phyloP scores from a whole-genome alignment of 2,113 vertebrate genomes.

The Oostethus manadensis region DNA sequence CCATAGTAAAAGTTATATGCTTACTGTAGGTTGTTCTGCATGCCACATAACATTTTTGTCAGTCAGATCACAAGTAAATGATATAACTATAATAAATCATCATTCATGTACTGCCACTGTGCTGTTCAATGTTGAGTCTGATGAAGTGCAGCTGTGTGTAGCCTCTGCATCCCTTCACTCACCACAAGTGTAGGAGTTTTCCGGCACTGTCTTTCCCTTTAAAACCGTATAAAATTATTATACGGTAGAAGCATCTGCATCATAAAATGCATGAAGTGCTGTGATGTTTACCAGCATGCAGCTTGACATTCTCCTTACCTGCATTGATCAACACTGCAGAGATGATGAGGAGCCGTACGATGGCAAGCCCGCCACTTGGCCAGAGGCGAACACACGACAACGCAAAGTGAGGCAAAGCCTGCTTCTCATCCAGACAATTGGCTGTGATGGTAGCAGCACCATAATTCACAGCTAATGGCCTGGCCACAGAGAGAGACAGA shows the following conservation, averaged over 20 bases:
- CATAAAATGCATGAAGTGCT: neutral
- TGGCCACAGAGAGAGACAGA: constrained; percentile 20
- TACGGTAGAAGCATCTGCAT: neutral
- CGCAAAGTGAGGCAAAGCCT: constrained; percentile 52
- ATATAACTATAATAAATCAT: constrained; percentile 7
- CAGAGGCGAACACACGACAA: constrained; percentile 40
- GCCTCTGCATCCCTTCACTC: constrained; percentile 47
- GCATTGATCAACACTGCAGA: constrained; percentile 35
- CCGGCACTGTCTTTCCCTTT: constrained; percentile 3
- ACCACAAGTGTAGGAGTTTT: constrained; percentile 42
- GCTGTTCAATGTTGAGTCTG: constrained; percentile 36
- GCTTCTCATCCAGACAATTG: constrained; percentile 69
- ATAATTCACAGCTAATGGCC: constrained; percentile 65
- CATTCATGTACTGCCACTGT: constrained; percentile 46
- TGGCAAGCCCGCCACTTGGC: constrained; percentile 41
- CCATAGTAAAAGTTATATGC: too few species aligned
- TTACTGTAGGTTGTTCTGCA: too few species aligned
- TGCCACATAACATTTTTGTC: too few species aligned
- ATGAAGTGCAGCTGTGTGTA: constrained; percentile 29
- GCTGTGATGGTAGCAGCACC: constrained; percentile 63
- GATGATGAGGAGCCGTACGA: constrained; percentile 39
- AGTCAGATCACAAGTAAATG: neutral
- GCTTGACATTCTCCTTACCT: constrained; percentile 46
- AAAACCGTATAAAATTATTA: constrained; percentile 1
- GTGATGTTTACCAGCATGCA: constrained; percentile 12